These are phyloP conservation scores for Drosophila nasuta DNA, from an alignment of 1,140 invertebrate genomes.

Conservation along the genomic window DNA sequence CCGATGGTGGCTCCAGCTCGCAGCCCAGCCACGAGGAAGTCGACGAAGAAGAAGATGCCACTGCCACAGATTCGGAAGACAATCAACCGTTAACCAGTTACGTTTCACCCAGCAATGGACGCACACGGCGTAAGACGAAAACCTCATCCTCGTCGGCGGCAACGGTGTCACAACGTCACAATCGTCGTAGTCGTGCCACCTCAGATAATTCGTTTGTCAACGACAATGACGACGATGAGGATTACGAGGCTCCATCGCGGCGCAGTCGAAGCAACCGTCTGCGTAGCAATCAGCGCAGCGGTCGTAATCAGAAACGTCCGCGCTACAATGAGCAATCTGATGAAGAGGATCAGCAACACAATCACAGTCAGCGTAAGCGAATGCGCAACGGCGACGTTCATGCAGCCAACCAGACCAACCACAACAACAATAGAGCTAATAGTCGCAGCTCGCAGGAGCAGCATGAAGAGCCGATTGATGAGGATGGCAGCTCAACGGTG, in stretches of 20 bases:
- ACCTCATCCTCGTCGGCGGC: slow-evolving; percentile 46
- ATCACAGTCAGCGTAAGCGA: slow-evolving; percentile 44
- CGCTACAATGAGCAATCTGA: slow-evolving; percentile 89
- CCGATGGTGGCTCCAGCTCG: slow-evolving; percentile 72
- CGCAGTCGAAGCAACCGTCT: slow-evolving; percentile 44
- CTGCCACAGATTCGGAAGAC: slow-evolving; percentile 85
- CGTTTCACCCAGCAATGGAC: slow-evolving; percentile 67
- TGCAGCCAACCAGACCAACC: slow-evolving; percentile 12
- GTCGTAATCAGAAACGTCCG: slow-evolving; percentile 85
- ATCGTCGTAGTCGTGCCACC: slow-evolving; percentile 47
- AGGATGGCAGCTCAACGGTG: slow-evolving; percentile 62
- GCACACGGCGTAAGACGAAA: slow-evolving; percentile 54
- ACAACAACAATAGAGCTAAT: slow-evolving; percentile 8
- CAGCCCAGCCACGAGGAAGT: slow-evolving; percentile 53
- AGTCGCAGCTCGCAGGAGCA: slow-evolving; percentile 53
- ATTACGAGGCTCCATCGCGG: slow-evolving; percentile 55
- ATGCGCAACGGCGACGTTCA: slow-evolving; percentile 57
- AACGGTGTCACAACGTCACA: slow-evolving; percentile 33
- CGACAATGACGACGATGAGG: slow-evolving; percentile 72
- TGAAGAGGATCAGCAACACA: slow-evolving; percentile 85
- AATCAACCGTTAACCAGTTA: slow-evolving; percentile 85
- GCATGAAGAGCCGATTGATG: background rate
- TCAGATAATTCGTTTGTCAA: slow-evolving; percentile 66
- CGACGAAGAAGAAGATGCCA: slow-evolving; percentile 68
- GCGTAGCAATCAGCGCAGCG: slow-evolving; percentile 54